Evolutionary conservation across 37 sponge, comb jelly and placozoan genomes (phyloP), one percentile per base, ranked within the genome.

Genomic region (Lycopodina hypogea): DNA sequence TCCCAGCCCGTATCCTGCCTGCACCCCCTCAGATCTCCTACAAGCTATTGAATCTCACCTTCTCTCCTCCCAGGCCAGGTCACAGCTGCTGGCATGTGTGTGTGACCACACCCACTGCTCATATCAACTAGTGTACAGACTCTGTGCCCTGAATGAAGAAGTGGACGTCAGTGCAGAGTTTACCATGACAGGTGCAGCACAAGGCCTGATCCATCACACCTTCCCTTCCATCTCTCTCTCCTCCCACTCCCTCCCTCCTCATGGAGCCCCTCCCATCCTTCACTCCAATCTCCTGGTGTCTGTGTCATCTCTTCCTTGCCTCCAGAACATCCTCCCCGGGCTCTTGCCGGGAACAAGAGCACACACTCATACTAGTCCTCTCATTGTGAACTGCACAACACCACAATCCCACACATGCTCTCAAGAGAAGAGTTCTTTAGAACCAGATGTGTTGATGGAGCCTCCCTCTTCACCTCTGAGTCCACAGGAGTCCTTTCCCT

Each of bases 61-160:
- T 18, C 76, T 81, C 50, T 87, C 81, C 71, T 87, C 87, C 0
- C 87, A 81, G 81, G 81, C 81, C 40, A 74, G 87, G 51, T 80
- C 87, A 12, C 81, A 82, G 87, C 56, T 56, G 18, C 77, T 75
- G 11, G 35, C 4, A 22, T 1, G 26, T 41, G 48, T 35, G 48
- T 17, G 2, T 19, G 45, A 37, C 48, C 48, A 70, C 14, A 41
- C 71, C 6, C 45, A 24, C 66, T 41, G 1, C 3, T 48, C 71
- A 70, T 45, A 23, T 65, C 2, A 33, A 3, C 66, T 65, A 15
- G 3, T 32, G 35, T 65, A 65, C 11, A 72, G 86, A n/a, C 72
- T 85, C 42, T 79, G 86, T 71, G 74, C 80, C 24, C 86, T 74
- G 33, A 63, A 56, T 8, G 86, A 85, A 32, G 78, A 78, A 6